Evolutionary conservation across 92 coral and sea anemone genomes (phyloP).

Genomic region (Phymanthus crucifer): DNA sequence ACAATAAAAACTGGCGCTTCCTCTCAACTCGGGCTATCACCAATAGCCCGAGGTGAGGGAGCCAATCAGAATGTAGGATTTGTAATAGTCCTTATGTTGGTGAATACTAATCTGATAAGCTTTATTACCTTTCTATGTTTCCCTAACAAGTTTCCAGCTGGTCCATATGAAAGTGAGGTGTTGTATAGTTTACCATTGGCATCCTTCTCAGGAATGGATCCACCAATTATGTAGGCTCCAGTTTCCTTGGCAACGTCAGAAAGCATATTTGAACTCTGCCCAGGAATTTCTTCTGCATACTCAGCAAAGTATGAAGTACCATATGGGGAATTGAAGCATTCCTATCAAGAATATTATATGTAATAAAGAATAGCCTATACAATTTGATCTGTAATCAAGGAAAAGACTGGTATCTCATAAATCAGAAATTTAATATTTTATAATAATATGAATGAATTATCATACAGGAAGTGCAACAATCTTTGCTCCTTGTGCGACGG

Average conservation of each 20-base stretch:
- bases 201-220: slow-evolving; percentile 88
- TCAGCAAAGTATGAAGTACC: slow-evolving; percentile 94
- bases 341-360: too few species aligned
- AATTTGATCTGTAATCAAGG: too few species aligned
- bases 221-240: slow-evolving; percentile 77
- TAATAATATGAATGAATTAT: background rate
- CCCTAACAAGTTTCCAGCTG: slow-evolving; percentile 84
- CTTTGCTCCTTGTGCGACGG: slow-evolving; percentile 83
- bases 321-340: slow-evolving; percentile 96
- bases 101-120: background rate
- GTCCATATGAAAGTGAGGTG: slow-evolving; percentile 85
- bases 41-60: too few species aligned
- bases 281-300: slow-evolving; percentile 95
- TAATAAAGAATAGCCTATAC: too few species aligned
- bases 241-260: slow-evolving; percentile 90
- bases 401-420: background rate
- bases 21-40: too few species aligned
- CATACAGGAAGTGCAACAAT: slow-evolving; percentile 86
- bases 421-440: too few species aligned
- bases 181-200: slow-evolving; percentile 79
- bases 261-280: slow-evolving; percentile 83
- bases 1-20: too few species aligned
- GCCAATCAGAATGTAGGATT: too few species aligned
- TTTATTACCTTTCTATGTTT: slow-evolving; percentile 83
- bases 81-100: background rate